Base-by-base conservation (phyloP, 1,140 invertebrate genomes). In the Hylyphantes graminicola region DNA sequence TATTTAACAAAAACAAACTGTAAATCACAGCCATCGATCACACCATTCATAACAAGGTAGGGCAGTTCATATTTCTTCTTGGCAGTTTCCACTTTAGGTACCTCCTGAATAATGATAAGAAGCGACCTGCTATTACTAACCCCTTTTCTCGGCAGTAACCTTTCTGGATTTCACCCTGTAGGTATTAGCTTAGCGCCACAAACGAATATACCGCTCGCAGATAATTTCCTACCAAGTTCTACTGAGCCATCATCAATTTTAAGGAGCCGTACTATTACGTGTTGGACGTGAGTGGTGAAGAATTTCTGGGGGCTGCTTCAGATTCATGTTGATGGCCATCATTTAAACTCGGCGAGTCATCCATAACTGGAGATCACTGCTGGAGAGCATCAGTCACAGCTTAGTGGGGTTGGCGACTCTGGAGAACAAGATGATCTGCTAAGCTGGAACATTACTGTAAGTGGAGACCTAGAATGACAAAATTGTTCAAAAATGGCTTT, bases 181-280 rank as follows among this genome's bases (percentile, higher is more conserved):
- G 48, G 57, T 76, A 76, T 76, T 76, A 76, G 74, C 74, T 74
- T 74, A 64, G 64, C 74, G 57, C 74, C 57, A 63, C 50, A 21
- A 55, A 35, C 51, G 74, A 64, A 76, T 76, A 63, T 21, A 76
- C 53, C 59, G 53, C 35, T 76, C 53, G 57, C 57, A 64, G 72
- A 76, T 76, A 64, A 76, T 63, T 76, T 61, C 74, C 59, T 64
- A 76, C 74, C 35, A 76, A 64, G 74, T 76, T 76, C 59, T 51
- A 76, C 74, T 76, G 63, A 76, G 64, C 57, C 74, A 63, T 76
- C 74, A 76, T 76, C 74, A 76, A 76, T 76, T 76, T 35, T 76
- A 76, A 76, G 59, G 57, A 76, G 74, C 61, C 74, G 51, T 76
- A 61, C 74, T 76, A 76, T 76, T 76, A 76, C 57, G 74, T 76